Evolutionary conservation across 2,888 invertebrate genomes (phyloP).

Genomic region (Coelopa pilipes): DNA sequence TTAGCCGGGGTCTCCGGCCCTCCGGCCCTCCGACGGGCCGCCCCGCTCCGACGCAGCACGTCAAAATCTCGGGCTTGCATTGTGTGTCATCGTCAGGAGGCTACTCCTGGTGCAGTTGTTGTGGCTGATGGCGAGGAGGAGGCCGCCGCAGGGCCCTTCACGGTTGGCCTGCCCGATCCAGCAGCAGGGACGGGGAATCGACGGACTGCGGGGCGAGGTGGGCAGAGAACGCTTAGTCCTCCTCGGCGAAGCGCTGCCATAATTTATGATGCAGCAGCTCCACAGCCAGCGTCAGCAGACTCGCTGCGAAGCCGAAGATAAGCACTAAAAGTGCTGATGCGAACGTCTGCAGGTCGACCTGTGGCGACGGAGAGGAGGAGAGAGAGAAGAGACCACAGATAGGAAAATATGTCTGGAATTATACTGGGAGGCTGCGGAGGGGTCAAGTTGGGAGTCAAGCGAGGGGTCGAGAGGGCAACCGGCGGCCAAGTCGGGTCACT

Average conservation of each 20-base stretch:
- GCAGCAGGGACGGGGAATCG: background rate
- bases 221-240: background rate
- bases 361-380: slow-evolving; percentile 36
- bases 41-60: background rate
- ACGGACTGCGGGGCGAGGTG: too few relatives aligned
- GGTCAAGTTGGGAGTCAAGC: too few relatives aligned
- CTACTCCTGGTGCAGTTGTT: background rate
- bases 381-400: background rate
- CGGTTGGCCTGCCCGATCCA: background rate
- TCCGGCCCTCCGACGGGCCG: too few relatives aligned
- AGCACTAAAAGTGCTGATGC: slow-evolving; percentile 71
- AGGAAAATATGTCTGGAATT: too few relatives aligned
- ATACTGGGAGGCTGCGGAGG: too few relatives aligned
- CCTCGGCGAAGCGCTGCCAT: slow-evolving; percentile 48
- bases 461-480: too few relatives aligned
- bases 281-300: slow-evolving; percentile 55
- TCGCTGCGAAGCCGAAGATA: slow-evolving; percentile 67
- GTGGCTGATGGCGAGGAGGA: background rate
- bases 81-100: slow-evolving; percentile 17
- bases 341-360: slow-evolving; percentile 72
- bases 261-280: slow-evolving; percentile 58
- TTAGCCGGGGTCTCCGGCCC: too few relatives aligned
- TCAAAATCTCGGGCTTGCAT: slow-evolving; percentile 14
- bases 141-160: background rate
- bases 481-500: too few relatives aligned